A percentile compares a stretch with the other conserved stretches of the same genome.
These are phyloP conservation scores for Zoroaster sp. DNA, from an alignment of 53 echinoderm and acorn worm genomes.

Conservation along the genomic window DNA sequence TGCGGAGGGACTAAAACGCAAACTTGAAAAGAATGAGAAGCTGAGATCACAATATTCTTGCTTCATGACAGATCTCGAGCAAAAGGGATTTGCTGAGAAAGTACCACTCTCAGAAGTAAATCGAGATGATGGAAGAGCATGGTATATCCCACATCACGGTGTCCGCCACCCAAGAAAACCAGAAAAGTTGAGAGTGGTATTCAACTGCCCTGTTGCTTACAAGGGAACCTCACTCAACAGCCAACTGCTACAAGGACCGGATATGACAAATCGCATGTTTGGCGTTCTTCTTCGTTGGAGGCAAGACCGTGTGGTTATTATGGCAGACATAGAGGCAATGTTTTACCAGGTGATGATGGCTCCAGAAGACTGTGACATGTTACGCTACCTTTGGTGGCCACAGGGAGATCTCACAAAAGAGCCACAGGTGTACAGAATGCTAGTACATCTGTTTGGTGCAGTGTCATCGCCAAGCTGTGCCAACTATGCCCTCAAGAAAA, in stretches of 20 bases:
- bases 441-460: conserved; percentile 69
- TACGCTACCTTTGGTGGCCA: conserved; percentile 76
- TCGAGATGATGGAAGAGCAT: conserved; percentile 32
- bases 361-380: conserved; percentile 46
- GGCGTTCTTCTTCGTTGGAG: conserved; percentile 67
- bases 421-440: conserved; percentile 63
- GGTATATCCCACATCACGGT: conserved; percentile 80
- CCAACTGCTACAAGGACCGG: conserved; percentile 72
- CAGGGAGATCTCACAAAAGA: conserved; percentile 43
- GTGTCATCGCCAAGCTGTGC: conserved; percentile 63
- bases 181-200: conserved; percentile 63
- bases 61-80: conserved; percentile 65
- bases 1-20: conserved; percentile 38
- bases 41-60: conserved; percentile 46
- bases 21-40: conserved; percentile 43
- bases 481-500: conserved; percentile 43
- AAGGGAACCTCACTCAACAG: conserved; percentile 59
- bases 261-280: conserved; percentile 51
- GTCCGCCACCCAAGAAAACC: conserved; percentile 61
- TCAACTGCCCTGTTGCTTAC: conserved; percentile 63
- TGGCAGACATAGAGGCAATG: conserved; percentile 79
- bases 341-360: conserved; percentile 64
- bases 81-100: conserved; percentile 53
- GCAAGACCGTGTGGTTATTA: conserved; percentile 58
- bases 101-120: conserved; percentile 6